These are phyloP conservation scores for Auanema sp. DNA, from an alignment of 2,888 invertebrate genomes.

Conservation along the genomic window DNA sequence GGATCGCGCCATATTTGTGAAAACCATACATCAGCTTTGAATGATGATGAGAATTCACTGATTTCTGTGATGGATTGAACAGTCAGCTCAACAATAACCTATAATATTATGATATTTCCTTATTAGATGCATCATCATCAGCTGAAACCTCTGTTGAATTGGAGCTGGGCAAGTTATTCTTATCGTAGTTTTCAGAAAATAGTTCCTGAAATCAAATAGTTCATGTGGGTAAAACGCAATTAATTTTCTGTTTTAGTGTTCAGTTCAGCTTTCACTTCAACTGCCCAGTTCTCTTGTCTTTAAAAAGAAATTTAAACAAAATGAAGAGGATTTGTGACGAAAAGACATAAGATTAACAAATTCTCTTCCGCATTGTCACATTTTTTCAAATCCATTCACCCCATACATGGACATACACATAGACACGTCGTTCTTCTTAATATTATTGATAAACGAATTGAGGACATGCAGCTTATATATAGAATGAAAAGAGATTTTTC, in stretches of 20 bases:
- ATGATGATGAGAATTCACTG: constrained; percentile 60
- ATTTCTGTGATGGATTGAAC: constrained; percentile 63
- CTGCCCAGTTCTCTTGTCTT: neutral
- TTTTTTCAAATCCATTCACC: neutral
- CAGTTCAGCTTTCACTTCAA: neutral
- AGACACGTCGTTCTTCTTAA: too few species aligned
- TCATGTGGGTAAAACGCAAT: constrained; percentile 8
- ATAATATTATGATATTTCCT: constrained; percentile 4
- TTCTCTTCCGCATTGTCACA: neutral
- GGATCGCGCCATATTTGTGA: constrained; percentile 63
- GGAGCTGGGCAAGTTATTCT: constrained; percentile 62
- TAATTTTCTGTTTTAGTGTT: constrained; percentile 1
- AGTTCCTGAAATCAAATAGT: constrained; percentile 43
- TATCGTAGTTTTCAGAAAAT: constrained; percentile 60
- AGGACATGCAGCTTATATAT: too few species aligned
- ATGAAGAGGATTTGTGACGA: neutral
- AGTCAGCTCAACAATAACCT: constrained; percentile 62
- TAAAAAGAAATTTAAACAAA: neutral
- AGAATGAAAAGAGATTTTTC: too few species aligned
- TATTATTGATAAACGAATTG: too few species aligned
- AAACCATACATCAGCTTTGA: constrained; percentile 64
- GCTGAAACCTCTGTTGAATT: constrained; percentile 50
- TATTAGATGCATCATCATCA: neutral
- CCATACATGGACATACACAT: too few species aligned
- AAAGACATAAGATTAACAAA: neutral